Evolutionary conservation across 2,888 invertebrate genomes (phyloP), one percentile per base, ranked within the genome.

Genomic region (Kuschelorhynchus macadamiae): DNA sequence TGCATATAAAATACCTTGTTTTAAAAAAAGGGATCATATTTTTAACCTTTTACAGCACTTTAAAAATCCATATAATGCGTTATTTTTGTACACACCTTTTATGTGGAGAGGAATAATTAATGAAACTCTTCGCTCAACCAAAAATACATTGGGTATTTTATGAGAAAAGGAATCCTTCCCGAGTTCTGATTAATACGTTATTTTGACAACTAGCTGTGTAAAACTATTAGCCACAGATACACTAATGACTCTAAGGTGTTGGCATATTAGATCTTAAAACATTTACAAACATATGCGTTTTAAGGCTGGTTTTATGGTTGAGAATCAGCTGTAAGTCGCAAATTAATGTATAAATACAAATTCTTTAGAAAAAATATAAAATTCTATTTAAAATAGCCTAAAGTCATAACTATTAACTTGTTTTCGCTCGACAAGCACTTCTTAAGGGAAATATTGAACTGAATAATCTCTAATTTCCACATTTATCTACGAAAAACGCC

Each of bases 131-230:
- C 47, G 11, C 42, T 14, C 12, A 39, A 44, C 55, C 32, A 33
- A 67, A 61, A 67, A 67, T 67, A 67, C 49, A 21, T 61, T 49
- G 18, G 33, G 53, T 53, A 47, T 60, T 67, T 63, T 55, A 66
- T 55, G 67, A 70, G 67, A 67, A 21, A 11, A 8, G 41, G 25
- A 49, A 36, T 39, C 33, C 11, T 39, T 72, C 73, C 46, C 47
- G 63, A 70, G 72, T 73, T 79, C 78, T 83, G 83, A 83, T 83
- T 83, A 83, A 83, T 83, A 81, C 77, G 80, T 83, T 83, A 83
- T 83, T 83, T 83, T 83, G 83, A 83, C 83, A 76, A 78, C 78
- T 52, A 77, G 79, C 80, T 80, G 81, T 83, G 83, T 83, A 79
- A 79, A 78, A 79, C 83, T 82, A 83, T 83, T 83, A 83, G 81